A percentile compares a stretch with the other conserved stretches of the same genome.
Conservation (phyloP, 2,888 invertebrate genomes). For the Digitonthophagus gazella region DNA sequence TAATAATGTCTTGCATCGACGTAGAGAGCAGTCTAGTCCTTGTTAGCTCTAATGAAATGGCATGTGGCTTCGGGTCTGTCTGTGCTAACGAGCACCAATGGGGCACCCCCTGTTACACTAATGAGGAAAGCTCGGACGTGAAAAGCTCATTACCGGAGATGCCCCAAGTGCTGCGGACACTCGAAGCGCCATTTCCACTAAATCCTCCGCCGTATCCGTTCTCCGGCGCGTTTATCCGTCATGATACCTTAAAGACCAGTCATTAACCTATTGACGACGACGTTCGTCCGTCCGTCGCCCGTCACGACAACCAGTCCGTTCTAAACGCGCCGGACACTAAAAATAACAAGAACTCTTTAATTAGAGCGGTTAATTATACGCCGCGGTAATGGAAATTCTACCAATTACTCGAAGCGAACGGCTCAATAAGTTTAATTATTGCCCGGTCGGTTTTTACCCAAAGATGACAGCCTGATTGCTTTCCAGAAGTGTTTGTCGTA, state of each 20-base stretch:
- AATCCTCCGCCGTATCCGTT: neutral
- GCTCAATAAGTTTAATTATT: neutral
- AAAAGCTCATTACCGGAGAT: slow-evolving; percentile 47
- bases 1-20: slow-evolving; percentile 39
- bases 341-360: neutral
- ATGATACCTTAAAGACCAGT: slow-evolving; percentile 2
- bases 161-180: slow-evolving; percentile 45
- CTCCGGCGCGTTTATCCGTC: slow-evolving; percentile 5
- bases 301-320: neutral
- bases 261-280: slow-evolving; percentile 10
- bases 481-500: neutral
- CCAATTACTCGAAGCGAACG: neutral
- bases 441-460: neutral
- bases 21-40: slow-evolving; percentile 37
- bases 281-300: neutral
- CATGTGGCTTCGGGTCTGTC: slow-evolving; percentile 42
- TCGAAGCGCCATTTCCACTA: slow-evolving; percentile 33
- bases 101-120: slow-evolving; percentile 45
- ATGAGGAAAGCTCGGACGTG: slow-evolving; percentile 51
- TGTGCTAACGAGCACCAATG: slow-evolving; percentile 25
- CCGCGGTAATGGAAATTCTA: neutral
- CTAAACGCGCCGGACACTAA: neutral
- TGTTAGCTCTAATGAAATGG: slow-evolving; percentile 51
- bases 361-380: neutral
- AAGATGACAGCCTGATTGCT: neutral